Base-by-base conservation (phyloP, 2,888 invertebrate species). In the Dryocosmus kuriphilus region DNA sequence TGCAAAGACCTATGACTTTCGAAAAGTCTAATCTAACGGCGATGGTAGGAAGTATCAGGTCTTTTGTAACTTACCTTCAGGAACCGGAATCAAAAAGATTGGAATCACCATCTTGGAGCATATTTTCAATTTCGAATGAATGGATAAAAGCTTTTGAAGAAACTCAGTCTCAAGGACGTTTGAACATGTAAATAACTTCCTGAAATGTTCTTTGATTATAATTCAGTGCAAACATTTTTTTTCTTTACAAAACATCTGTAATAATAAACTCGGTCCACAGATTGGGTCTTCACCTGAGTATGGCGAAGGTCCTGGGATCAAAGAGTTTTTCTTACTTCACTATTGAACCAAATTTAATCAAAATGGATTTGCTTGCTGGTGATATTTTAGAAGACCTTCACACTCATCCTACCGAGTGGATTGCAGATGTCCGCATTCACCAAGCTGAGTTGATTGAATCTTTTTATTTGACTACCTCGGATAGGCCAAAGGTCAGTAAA, bases 1-100 rank as follows among this genome's bases (percentile, higher is more conserved):
- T 89, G 11, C 79, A 77, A 9, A 84, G 85, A 61, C 80, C 86
- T 2, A 81, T 89, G 1, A 32, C 63, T 24, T 81, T 88, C 24
- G 85, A 89, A 74, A 85, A 80, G 80, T 81, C 89, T 27, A 90
- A 90, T 62, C 63, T 90, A 14, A 90, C 90, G 1, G 86, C 89
- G 4, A 63, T 85, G 19, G 80, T 89, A 22, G 83, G 76, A 38
- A 87, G 81, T 67, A 80, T 87, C 14, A 86, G 81, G 55, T 57
- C 77, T 32, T 84, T 90, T 19, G 71, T 87, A 24, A 67, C 80
- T 79, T 90, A 86, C 77, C 73, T 89, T 75, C 77, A 86, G 22
- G 81, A 85, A 55, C 82, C 81, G 2, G 81, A 79, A 32, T 57
- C 74, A 8, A 78, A 81, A 11, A 74, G 81, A 51, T 30, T 30